Evolutionary conservation across 1,140 invertebrate genomes (phyloP), one percentile per base, ranked within the genome.

Genomic region (Drosophila nikananu): DNA sequence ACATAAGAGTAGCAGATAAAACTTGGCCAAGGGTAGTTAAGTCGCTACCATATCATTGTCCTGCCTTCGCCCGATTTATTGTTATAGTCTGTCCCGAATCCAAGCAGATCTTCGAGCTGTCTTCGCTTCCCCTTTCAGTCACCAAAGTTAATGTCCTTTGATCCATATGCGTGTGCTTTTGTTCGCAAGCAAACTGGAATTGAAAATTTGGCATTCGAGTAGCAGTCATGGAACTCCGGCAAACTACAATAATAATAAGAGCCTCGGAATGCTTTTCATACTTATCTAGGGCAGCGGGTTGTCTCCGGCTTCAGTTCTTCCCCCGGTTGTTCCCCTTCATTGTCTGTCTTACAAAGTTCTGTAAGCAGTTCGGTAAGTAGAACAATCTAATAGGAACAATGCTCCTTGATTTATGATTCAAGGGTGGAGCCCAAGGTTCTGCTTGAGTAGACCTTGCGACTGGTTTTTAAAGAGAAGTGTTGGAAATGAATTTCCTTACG

Each of bases 81-180:
- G 51, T 81, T 63, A 86, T 76, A 78, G 63, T 62, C 55, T 68
- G 48, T 65, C 60, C 68, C 86, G 52, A 54, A 48, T 59, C 49
- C 73, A 52, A 30, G 44, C 27, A 48, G 70, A 78, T 86, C 68
- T 44, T 44, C 23, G 19, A 67, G 54, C 65, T 82, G 55, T 55
- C 46, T 67, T 65, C 55, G 46, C 25, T 27, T 49, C 23, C 32
- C 48, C 57, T 37, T 17, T 7, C 37, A 66, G 64, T 62, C 65
- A 80, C 62, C 19, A 70, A 87, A 86, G 83, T 86, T 89, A 87
- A 89, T 84, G 82, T 75, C 77, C 81, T 73, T 73, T 75, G 72
- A 89, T 77, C 67, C 70, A 42, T 46, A 49, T 79, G 55, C 23
- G 54, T 27, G 81, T 48, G 84, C 83, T 83, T 84, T 87, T 87